Evolutionary conservation across 2,113 vertebrate species (phyloP).

Genomic region (Zeus faber): DNA sequence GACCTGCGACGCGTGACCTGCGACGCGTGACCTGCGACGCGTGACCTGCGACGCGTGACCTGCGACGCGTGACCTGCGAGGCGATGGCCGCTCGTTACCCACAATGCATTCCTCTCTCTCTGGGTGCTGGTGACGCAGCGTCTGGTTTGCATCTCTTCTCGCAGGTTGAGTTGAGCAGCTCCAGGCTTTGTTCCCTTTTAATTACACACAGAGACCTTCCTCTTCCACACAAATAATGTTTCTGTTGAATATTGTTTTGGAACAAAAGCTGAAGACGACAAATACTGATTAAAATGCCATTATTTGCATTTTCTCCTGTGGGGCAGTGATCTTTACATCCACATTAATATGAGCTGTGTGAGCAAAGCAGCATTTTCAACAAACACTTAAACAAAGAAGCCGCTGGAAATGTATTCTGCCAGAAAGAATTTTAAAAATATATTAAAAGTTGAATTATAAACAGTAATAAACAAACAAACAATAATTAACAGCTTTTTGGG

Average conservation of each 20-base stretch:
- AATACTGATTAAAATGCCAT: slow-evolving; percentile 47
- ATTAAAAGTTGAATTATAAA: no score
- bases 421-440: no score
- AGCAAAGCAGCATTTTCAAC: not conserved
- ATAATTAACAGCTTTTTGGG: no score
- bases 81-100: slow-evolving; percentile 42
- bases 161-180: slow-evolving; percentile 51
- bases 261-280: slow-evolving; percentile 22
- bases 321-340: slow-evolving; percentile 19
- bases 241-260: slow-evolving; percentile 47
- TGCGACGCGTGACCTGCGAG: no score
- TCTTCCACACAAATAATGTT: slow-evolving; percentile 49
- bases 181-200: slow-evolving; percentile 69
- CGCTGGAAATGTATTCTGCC: no score
- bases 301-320: slow-evolving; percentile 52
- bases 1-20: no score
- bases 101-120: slow-evolving; percentile 64
- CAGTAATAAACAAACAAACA: no score
- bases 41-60: no score
- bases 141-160: slow-evolving; percentile 69
- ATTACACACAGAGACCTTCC: slow-evolving; percentile 64
- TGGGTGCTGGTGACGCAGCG: slow-evolving; percentile 56
- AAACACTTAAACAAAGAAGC: no score
- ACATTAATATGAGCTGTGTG: slow-evolving; percentile 43
- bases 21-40: no score